phyloP scores from a whole-genome alignment of 2,113 vertebrate genomes.

The Odobenus rosmarus region DNA sequence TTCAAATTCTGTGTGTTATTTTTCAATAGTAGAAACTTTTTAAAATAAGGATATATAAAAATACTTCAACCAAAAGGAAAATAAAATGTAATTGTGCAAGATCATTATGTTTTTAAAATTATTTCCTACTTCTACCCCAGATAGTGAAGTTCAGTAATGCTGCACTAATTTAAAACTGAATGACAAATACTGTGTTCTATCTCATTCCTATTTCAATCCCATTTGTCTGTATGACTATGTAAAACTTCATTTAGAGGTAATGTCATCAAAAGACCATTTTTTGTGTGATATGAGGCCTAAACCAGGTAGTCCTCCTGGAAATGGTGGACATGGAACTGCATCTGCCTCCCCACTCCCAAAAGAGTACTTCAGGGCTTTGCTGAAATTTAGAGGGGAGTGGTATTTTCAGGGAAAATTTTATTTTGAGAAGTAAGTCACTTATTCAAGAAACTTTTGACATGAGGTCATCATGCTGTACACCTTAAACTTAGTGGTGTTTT shows the following conservation, averaged over 20 bases:
- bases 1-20: background rate
- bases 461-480: background rate
- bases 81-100: background rate
- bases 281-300: background rate
- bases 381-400: background rate
- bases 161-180: background rate
- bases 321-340: background rate
- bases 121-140: background rate
- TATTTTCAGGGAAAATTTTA: background rate
- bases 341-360: background rate
- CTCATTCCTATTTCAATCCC: background rate
- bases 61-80: background rate
- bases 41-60: background rate
- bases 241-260: background rate
- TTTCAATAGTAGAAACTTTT: background rate
- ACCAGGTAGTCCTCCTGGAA: background rate
- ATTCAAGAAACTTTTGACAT: background rate
- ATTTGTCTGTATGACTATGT: background rate
- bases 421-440: background rate
- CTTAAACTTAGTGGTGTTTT: background rate
- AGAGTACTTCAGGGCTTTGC: background rate
- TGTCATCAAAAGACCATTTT: background rate
- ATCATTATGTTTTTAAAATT: background rate
- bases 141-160: background rate
- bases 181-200: background rate